phyloP scores from a whole-genome alignment of 2,113 vertebrate species.

The Hippopotamus amphibius region DNA sequence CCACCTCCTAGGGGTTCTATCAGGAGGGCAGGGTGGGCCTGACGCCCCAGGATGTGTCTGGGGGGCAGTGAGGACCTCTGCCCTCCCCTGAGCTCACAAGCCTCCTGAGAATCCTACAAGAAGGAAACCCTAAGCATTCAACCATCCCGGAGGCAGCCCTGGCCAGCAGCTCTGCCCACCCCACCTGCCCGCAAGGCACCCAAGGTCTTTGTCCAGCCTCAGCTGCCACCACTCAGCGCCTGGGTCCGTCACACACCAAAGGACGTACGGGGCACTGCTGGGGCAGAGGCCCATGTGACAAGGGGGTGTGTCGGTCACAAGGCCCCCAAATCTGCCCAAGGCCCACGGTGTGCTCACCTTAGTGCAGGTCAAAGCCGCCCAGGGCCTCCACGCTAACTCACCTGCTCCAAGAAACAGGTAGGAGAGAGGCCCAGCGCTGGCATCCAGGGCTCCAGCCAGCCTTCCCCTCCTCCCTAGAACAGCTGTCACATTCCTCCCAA shows the following conservation, averaged over 20 bases:
- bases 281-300: neutral
- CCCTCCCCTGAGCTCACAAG: neutral
- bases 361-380: neutral
- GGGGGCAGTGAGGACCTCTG: neutral
- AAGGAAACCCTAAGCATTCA: neutral
- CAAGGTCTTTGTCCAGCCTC: neutral
- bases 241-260: neutral
- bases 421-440: no score
- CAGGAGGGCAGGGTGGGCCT: neutral
- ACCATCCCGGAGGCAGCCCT: neutral
- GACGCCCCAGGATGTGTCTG: neutral
- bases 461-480: neutral
- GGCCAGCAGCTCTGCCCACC: neutral
- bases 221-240: neutral
- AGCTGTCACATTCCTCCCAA: neutral
- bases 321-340: neutral
- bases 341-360: neutral
- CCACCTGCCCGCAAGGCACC: neutral
- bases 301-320: neutral
- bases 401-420: neutral
- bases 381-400: neutral
- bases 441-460: rapidly evolving
- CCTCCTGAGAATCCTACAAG: neutral
- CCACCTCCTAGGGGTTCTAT: neutral
- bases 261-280: neutral